Conservation (phyloP, 2,888 invertebrate genomes). For the Calameuta idolon region DNA sequence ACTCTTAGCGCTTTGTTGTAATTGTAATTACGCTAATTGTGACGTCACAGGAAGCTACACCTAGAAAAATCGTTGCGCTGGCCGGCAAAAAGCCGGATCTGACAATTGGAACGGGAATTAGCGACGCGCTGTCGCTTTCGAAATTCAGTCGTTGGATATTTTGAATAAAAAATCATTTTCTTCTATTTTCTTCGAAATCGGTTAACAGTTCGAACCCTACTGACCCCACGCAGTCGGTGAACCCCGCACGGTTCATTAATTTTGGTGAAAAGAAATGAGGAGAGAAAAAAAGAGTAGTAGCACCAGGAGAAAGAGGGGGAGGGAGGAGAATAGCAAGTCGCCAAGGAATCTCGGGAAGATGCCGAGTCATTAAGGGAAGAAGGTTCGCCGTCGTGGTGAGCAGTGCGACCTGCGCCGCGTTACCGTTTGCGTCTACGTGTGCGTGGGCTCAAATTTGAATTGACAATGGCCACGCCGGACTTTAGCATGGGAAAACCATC, state of each 20-base stretch:
- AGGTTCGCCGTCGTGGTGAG: neutral
- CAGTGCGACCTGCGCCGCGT: neutral
- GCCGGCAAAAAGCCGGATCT: too few relatives aligned
- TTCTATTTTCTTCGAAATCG: too few relatives aligned
- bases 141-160: too few relatives aligned
- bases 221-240: too few relatives aligned
- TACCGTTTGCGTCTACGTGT: conserved; percentile 23
- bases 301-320: neutral
- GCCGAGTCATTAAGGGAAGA: conserved; percentile 1
- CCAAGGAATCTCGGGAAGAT: neutral
- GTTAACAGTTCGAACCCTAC: too few relatives aligned
- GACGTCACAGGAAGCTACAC: conserved; percentile 66
- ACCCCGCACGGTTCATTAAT: conserved; percentile 1
- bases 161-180: too few relatives aligned
- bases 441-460: conserved; percentile 48
- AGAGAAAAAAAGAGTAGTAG: neutral
- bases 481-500: conserved; percentile 46
- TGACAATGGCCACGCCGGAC: conserved; percentile 25
- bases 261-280: neutral
- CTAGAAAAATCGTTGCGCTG: conserved; percentile 49
- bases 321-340: neutral
- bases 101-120: conserved; percentile 17
- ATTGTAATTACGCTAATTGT: conserved; percentile 65
- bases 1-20: conserved; percentile 45
- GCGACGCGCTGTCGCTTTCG: neutral